phyloP scores from a whole-genome alignment of 2,113 vertebrate genomes.

The Addax nasomaculatus region DNA sequence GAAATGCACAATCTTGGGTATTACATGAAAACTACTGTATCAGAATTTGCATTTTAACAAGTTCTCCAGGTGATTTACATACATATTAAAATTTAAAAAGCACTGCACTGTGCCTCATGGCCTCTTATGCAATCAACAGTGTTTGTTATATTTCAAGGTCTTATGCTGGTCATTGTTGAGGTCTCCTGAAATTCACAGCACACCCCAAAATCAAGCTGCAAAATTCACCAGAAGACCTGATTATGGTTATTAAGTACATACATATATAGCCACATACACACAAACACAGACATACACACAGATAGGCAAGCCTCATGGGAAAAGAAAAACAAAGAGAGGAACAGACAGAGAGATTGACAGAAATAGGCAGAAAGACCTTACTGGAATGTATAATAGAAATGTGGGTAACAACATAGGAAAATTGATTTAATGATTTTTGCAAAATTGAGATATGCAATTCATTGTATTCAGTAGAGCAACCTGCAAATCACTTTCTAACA shows the following conservation, averaged over 20 bases:
- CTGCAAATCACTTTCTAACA: neutral
- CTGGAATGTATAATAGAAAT: neutral
- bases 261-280: neutral
- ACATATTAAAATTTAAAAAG: neutral
- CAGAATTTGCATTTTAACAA: neutral
- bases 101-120: neutral
- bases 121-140: neutral
- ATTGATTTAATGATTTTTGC: neutral
- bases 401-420: neutral
- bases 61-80: neutral
- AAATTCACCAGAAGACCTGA: neutral
- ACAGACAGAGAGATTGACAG: neutral
- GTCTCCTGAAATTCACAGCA: neutral
- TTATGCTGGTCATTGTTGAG: neutral
- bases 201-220: neutral
- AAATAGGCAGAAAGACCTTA: neutral
- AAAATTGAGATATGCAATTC: neutral
- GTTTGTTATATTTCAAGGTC: neutral
- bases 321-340: neutral
- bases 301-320: neutral
- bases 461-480: neutral
- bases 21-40: neutral
- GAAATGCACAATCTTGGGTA: neutral
- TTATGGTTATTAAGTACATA: neutral
- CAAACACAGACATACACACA: neutral